Conservation (phyloP, 92 coral and sea anemone species). For the Porites rus region DNA sequence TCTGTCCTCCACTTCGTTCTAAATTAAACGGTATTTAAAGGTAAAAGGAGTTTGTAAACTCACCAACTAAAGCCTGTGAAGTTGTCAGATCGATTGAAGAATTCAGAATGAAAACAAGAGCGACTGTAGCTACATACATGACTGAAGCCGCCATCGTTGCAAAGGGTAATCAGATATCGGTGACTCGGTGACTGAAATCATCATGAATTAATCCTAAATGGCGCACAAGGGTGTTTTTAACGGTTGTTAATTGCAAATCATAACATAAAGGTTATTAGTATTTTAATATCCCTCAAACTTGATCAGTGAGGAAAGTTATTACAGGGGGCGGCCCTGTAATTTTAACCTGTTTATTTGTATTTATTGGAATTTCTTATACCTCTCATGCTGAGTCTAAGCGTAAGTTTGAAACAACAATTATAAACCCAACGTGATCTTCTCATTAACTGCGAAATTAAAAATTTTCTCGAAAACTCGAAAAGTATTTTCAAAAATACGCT, state of each 20-base stretch:
- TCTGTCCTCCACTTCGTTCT: not conserved
- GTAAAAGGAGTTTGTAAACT: not conserved
- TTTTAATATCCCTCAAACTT: too few species aligned
- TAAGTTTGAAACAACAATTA: too few species aligned
- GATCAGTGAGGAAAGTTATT: too few species aligned
- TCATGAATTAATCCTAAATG: not conserved
- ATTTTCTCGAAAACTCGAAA: too few species aligned
- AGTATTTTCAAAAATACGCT: too few species aligned
- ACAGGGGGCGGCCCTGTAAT: too few species aligned
- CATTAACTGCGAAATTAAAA: too few species aligned
- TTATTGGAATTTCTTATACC: too few species aligned
- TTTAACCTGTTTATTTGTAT: too few species aligned
- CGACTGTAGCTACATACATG: not conserved
- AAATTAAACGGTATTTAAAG: not conserved
- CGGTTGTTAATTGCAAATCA: not conserved
- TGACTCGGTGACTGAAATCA: not conserved
- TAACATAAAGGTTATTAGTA: not conserved
- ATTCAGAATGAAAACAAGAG: not conserved
- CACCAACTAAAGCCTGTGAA: slow-evolving; percentile 2
- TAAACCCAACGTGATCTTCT: too few species aligned
- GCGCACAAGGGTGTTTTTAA: not conserved
- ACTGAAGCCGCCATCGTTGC: not conserved
- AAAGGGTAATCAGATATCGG: not conserved
- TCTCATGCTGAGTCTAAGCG: too few species aligned
- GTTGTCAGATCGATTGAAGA: not conserved